Evolutionary conservation across 2,113 vertebrate genomes (phyloP), one percentile per base, ranked within the genome.

Genomic region (Brachypteracias leptosomus): DNA sequence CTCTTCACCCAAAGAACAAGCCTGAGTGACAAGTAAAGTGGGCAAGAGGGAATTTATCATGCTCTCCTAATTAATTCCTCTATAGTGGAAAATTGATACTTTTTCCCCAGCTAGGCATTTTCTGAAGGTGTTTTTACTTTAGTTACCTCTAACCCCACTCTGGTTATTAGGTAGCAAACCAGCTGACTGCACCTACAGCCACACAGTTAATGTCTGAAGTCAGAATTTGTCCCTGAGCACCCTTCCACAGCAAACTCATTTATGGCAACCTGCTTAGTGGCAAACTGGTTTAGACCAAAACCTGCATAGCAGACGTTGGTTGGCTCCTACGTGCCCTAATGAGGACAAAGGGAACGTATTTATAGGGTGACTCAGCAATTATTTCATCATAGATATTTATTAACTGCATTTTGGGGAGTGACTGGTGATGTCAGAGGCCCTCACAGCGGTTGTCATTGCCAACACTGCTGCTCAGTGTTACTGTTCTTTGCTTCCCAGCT

Each of bases 371-470:
- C 55, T 90, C 88, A 77, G 85, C 67, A 85, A 16, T 8, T 3
- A 61, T 68, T 92, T 20, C 55, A 21, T 16, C 80, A 36, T 3
- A 47, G 44, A 17, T n/a, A n/a, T 63, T 75, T 26, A 78, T 74
- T 74, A 80, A n/a, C 57, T 13, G 36, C 7, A 1, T 15, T 12
- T 36, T 3, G 65, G 52, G 57, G 13, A 61, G 68, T 3, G n/a
- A 24, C 44, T 46, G 86, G 26, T 47, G 89, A 67, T 87, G 84
- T 82, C 80, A 80, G 83, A 75, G 38, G 77, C 51, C 24, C 78
- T 57, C 1, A 0, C 25, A 6, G 77, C 0, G 11, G 18, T 9
- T 58, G 51, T 18, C 58, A 2, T 6, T 61, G 13, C 24, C 8
- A 1, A 2, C 33, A 40, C 15, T 3, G 3, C 35, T 20, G 66